phyloP scores from a whole-genome alignment of 2,797 vertebrate genomes.

The Sebastiscus albofasciatus region DNA sequence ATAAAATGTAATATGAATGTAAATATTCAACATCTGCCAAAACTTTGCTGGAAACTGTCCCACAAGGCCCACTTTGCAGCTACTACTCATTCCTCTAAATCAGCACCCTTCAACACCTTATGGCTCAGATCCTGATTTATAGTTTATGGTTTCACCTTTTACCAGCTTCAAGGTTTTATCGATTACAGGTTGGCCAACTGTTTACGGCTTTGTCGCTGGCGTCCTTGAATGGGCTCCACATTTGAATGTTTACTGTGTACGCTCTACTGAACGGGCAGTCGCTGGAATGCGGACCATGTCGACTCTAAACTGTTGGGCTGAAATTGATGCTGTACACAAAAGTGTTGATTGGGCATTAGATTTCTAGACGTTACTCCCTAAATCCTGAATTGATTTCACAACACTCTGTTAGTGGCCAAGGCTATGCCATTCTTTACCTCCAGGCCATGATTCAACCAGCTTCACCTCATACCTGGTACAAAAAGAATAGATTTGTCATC shows the following conservation, averaged over 20 bases:
- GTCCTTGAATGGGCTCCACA: not conserved
- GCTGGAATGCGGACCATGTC: not conserved
- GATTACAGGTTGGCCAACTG: not conserved
- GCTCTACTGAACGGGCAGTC: not conserved
- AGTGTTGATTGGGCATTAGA: not conserved
- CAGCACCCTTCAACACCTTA: not conserved
- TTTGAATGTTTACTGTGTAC: not conserved
- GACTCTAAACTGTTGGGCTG: not conserved
- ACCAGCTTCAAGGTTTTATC: not conserved
- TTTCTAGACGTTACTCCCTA: not conserved
- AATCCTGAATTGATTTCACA: not conserved
- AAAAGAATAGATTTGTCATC: not conserved
- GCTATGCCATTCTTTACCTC: not conserved
- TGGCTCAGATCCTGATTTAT: constrained; percentile 14
- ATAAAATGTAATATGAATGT: not conserved
- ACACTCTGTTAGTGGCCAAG: not conserved
- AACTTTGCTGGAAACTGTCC: not conserved
- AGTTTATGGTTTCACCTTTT: constrained; percentile 17
- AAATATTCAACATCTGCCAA: constrained; percentile 14
- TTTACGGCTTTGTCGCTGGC: not conserved
- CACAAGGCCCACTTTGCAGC: not conserved
- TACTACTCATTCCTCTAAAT: not conserved
- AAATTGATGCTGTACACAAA: not conserved
- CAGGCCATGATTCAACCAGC: not conserved
- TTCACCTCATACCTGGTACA: not conserved